These are phyloP conservation scores for Oryzaephilus surinamensis DNA, from an alignment of 1,140 invertebrate species.

Conservation along the genomic window DNA sequence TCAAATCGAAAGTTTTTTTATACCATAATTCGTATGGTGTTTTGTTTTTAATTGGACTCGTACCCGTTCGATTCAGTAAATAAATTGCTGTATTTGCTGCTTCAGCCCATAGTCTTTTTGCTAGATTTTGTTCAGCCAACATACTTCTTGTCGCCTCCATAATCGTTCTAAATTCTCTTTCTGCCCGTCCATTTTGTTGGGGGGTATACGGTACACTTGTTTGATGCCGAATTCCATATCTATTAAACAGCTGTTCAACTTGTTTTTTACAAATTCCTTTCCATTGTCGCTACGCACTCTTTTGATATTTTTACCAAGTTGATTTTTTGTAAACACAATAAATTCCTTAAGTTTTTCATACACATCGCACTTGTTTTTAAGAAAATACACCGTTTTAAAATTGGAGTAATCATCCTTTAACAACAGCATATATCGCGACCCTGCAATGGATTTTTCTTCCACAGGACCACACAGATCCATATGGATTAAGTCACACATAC, in stretches of 20 bases:
- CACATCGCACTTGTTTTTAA: no score
- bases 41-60: conserved; percentile 22
- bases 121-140: conserved; percentile 19
- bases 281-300: conserved; percentile 38
- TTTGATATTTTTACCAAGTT: conserved; percentile 30
- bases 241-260: conserved; percentile 24
- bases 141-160: conserved; percentile 37
- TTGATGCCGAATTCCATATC: conserved; percentile 32
- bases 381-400: conserved; percentile 24
- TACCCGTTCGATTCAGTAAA: conserved; percentile 34
- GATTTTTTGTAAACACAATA: no score
- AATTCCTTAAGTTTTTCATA: conserved; percentile 30
- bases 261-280: conserved; percentile 33
- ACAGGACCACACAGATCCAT: no score
- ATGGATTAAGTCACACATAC: conserved; percentile 29
- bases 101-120: conserved; percentile 34
- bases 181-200: conserved; percentile 40
- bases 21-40: conserved; percentile 34
- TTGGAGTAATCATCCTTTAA: conserved; percentile 31
- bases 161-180: conserved; percentile 35
- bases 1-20: conserved; percentile 21
- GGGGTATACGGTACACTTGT: conserved; percentile 35
- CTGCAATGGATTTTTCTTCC: conserved; percentile 27
- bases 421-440: conserved; percentile 26
- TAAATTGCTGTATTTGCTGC: conserved; percentile 32